A percentile compares a stretch with the other conserved stretches of the same genome.
Evolutionary conservation across 2,888 invertebrate genomes (phyloP).

Genomic region (Tenthredo notha): DNA sequence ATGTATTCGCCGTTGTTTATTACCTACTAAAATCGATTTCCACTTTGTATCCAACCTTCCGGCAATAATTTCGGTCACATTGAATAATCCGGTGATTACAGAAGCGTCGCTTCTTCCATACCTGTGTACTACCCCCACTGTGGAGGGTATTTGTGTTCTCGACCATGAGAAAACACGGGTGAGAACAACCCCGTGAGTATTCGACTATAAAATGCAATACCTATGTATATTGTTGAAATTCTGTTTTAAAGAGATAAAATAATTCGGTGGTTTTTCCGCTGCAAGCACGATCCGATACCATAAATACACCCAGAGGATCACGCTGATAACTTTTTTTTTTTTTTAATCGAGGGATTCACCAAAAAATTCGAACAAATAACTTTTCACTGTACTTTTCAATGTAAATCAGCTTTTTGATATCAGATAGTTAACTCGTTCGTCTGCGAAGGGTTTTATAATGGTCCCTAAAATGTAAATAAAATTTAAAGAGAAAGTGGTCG

Average conservation of each 20-base stretch:
- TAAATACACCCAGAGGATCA: neutral
- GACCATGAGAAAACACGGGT: slow-evolving; percentile 4
- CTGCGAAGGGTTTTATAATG: neutral
- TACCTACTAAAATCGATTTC: neutral
- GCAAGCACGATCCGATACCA: neutral
- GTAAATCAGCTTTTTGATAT: too few relatives aligned
- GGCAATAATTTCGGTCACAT: slow-evolving; percentile 5
- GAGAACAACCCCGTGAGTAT: neutral
- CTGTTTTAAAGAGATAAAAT: neutral
- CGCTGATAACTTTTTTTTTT: neutral
- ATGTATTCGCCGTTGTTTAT: neutral
- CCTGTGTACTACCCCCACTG: neutral
- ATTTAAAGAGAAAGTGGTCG: neutral
- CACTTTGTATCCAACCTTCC: slow-evolving; percentile 11
- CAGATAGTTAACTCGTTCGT: neutral
- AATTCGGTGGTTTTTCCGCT: neutral
- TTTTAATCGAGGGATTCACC: neutral
- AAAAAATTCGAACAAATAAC: neutral
- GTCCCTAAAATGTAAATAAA: neutral
- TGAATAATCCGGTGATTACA: slow-evolving; percentile 43
- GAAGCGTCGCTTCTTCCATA: neutral
- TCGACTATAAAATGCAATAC: neutral
- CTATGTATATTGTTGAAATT: neutral
- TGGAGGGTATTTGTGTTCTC: neutral
- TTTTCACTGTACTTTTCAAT: too few relatives aligned